Evolutionary conservation across 2,888 invertebrate genomes (phyloP).

Genomic region (Pardosa pseudoannulata): DNA sequence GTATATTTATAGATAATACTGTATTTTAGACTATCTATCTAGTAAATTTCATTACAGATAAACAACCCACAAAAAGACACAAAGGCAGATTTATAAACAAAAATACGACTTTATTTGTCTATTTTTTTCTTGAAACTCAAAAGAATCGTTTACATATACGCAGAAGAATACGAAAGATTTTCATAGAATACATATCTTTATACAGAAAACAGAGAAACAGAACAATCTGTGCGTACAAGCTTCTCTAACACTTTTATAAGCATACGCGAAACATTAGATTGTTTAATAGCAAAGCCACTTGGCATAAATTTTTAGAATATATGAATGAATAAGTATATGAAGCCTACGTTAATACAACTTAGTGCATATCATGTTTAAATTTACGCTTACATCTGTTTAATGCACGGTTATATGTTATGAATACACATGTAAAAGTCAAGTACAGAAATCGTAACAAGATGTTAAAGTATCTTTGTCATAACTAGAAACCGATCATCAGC

Average conservation of each 20-base stretch:
- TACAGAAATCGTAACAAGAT: neutral
- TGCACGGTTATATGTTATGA: neutral
- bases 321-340: neutral
- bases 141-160: conserved; percentile 35
- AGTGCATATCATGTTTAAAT: neutral
- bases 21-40: too few relatives aligned
- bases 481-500: neutral
- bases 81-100: conserved; percentile 9
- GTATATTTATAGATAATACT: too few relatives aligned
- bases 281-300: conserved; percentile 1
- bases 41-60: too few relatives aligned
- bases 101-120: conserved; percentile 65
- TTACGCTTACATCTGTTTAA: neutral
- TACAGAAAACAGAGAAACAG: conserved; percentile 31
- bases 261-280: neutral
- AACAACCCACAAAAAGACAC: neutral
- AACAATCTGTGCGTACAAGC: conserved; percentile 65
- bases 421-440: neutral
- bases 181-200: conserved; percentile 29
- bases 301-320: neutral
- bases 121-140: conserved; percentile 27
- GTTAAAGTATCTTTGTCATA: neutral
- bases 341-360: neutral
- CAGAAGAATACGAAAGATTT: conserved; percentile 27
- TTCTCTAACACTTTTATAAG: conserved; percentile 47